Percentiles rank a stretch among this genome's conserved stretches.
Conservation (phyloP, 2,113 vertebrate species). For the Enhydra lutris region DNA sequence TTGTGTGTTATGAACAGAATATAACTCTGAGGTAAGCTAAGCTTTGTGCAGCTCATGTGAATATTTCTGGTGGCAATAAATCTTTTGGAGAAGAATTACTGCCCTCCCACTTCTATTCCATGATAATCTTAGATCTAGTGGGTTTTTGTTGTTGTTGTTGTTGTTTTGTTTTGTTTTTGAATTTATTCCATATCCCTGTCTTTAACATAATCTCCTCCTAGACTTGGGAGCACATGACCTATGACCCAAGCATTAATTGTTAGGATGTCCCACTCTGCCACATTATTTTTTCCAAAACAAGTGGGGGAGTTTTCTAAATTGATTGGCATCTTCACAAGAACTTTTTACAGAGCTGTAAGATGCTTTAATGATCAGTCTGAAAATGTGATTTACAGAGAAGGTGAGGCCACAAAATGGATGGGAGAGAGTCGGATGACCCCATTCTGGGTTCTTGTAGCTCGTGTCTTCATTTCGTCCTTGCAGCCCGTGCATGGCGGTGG, state of each 20-base stretch:
- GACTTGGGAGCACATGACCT: not conserved
- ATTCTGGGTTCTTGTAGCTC: accelerated
- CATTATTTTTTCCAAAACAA: not conserved
- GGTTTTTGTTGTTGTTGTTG: not conserved
- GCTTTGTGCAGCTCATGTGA: not conserved
- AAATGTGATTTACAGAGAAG: not conserved
- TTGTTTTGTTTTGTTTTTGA: not conserved
- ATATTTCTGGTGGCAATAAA: not conserved
- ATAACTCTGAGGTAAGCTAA: not conserved
- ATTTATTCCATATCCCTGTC: not conserved
- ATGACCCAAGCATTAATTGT: not conserved
- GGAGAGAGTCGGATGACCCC: too few relatives aligned
- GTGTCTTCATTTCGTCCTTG: not conserved
- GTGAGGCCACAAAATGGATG: too few relatives aligned
- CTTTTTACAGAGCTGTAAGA: not conserved
- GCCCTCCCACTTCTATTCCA: not conserved
- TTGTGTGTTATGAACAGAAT: not conserved
- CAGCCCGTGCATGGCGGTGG: accelerated
- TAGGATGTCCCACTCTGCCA: too few relatives aligned
- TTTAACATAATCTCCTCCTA: not conserved
- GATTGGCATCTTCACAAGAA: not conserved
- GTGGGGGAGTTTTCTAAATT: not conserved
- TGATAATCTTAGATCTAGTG: not conserved
- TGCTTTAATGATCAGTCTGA: not conserved
- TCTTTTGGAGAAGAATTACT: not conserved